These are phyloP conservation scores for Nannoperca obscura DNA, from an alignment of 2,797 vertebrate species.

Conservation along the genomic window DNA sequence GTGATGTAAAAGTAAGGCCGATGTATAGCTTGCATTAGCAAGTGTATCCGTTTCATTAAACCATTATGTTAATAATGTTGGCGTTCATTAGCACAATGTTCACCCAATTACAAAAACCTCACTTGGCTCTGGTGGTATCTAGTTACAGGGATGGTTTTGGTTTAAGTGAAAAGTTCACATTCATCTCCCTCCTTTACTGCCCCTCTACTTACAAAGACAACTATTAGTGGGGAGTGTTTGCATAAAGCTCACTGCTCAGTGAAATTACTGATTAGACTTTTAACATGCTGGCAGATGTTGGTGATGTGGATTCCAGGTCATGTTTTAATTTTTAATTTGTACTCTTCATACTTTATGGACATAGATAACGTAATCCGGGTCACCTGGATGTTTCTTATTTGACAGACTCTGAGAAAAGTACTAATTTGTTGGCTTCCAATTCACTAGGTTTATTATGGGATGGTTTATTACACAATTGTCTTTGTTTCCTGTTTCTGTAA, in stretches of 20 bases:
- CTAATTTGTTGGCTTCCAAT: conserved; percentile 51
- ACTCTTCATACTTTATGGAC: not conserved
- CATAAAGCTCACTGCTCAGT: not conserved
- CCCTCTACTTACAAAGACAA: not conserved
- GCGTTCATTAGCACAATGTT: not conserved
- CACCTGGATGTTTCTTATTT: conserved; percentile 16
- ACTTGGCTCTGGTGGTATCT: not conserved
- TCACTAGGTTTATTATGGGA: not conserved
- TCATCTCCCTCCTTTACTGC: not conserved
- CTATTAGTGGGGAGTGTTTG: not conserved
- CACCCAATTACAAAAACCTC: not conserved
- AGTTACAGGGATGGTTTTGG: not conserved
- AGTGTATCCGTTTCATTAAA: not conserved
- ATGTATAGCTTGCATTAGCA: not conserved
- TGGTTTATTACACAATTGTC: conserved; percentile 15
- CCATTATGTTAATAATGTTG: not conserved
- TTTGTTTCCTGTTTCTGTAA: conserved; percentile 54
- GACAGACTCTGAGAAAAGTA: conserved; percentile 36
- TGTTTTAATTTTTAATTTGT: not conserved
- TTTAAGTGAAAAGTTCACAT: not conserved
- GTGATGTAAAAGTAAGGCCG: not conserved
- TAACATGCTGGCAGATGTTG: conserved; percentile 17
- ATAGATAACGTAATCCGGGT: not conserved
- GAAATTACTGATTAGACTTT: not conserved
- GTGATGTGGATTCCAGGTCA: not conserved